These are phyloP conservation scores for Cynocephalus volans DNA, from an alignment of 2,113 vertebrate genomes.

Conservation along the genomic window DNA sequence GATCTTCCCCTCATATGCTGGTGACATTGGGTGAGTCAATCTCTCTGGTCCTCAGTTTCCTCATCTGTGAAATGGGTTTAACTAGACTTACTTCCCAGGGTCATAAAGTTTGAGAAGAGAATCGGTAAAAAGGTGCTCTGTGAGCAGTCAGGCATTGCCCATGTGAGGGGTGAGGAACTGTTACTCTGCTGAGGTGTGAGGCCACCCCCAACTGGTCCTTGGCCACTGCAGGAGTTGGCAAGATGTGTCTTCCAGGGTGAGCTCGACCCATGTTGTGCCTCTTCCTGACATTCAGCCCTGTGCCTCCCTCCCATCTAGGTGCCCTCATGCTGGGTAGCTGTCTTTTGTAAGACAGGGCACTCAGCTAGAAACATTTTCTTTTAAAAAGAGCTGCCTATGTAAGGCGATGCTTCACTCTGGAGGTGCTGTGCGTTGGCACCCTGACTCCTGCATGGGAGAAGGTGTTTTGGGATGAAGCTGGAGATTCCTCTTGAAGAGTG, in stretches of 20 bases:
- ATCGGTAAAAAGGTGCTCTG: neutral
- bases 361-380: neutral
- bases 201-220: neutral
- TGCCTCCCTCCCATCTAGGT: neutral
- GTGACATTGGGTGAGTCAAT: rapidly evolving
- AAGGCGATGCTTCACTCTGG: neutral
- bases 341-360: neutral
- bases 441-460: neutral
- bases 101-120: neutral
- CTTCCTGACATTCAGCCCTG: neutral
- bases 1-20: neutral
- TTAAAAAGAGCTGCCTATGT: neutral
- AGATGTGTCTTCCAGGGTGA: neutral
- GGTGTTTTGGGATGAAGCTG: neutral
- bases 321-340: neutral
- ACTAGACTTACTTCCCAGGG: neutral
- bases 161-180: neutral
- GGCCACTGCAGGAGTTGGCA: neutral
- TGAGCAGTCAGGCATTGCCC: neutral
- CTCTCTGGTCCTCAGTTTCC: neutral
- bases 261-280: neutral
- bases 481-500: neutral
- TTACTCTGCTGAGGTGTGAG: neutral
- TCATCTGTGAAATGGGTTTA: neutral
- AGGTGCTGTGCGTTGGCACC: neutral